Percentiles rank a stretch among this genome's conserved stretches.
These are phyloP conservation scores for Drosophila pachea DNA, from an alignment of 1,140 invertebrate genomes.

Conservation along the genomic window DNA sequence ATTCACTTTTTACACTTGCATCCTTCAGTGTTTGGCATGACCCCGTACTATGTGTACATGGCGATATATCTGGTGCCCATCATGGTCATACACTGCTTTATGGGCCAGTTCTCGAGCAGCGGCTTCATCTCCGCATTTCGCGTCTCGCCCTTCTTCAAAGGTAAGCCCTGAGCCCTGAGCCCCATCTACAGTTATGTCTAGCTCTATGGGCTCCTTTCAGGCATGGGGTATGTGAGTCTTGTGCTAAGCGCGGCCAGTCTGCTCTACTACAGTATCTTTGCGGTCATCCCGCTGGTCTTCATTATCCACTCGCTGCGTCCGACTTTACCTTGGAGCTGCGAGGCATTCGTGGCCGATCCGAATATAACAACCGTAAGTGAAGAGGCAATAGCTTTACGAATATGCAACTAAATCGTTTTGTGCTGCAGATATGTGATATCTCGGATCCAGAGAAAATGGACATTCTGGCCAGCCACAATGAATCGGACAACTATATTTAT, in stretches of 20 bases:
- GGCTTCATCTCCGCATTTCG: constrained; percentile 73
- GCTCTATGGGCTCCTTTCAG: constrained; percentile 22
- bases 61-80: constrained; percentile 62
- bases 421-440: constrained; percentile 35
- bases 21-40: constrained; percentile 47
- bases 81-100: constrained; percentile 69
- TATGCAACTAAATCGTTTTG: background rate
- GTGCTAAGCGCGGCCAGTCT: constrained; percentile 48
- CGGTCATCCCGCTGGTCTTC: constrained; percentile 63
- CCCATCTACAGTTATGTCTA: background rate
- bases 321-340: constrained; percentile 71
- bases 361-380: constrained; percentile 38
- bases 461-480: background rate
- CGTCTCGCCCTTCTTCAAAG: constrained; percentile 73
- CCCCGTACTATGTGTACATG: constrained; percentile 63
- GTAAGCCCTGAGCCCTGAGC: constrained; percentile 28
- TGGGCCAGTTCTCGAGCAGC: constrained; percentile 76
- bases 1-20: background rate
- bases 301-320: constrained; percentile 58
- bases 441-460: background rate
- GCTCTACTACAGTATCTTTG: constrained; percentile 64
- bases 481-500: background rate
- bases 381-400: background rate
- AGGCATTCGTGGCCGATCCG: constrained; percentile 31
- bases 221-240: constrained; percentile 69